Conservation (phyloP, 2,113 vertebrate genomes). For the Amia ocellicauda region DNA sequence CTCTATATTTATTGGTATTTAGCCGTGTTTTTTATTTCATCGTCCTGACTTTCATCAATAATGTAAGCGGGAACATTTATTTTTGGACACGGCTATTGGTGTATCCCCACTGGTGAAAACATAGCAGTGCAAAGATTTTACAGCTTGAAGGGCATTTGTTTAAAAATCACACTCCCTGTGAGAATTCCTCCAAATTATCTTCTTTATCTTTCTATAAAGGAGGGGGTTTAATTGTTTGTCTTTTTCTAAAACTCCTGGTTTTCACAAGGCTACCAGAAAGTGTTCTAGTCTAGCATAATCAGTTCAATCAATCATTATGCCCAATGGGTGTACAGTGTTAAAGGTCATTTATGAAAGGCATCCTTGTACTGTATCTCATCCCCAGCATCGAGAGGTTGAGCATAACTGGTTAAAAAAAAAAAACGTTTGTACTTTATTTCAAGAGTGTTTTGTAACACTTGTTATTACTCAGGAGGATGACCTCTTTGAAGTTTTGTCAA, state of each 20-base stretch:
- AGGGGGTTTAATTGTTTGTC: too few relatives aligned
- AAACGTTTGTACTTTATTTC: constrained; percentile 37
- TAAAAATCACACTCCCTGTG: neutral
- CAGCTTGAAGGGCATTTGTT: neutral
- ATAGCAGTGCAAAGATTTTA: neutral
- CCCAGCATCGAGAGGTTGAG: constrained; percentile 47
- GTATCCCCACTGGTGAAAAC: neutral
- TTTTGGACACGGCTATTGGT: neutral
- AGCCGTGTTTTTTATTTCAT: neutral
- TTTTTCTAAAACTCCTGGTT: too few relatives aligned
- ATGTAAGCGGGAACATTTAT: neutral
- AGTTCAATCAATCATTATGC: too few relatives aligned
- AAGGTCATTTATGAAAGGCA: neutral
- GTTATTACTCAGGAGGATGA: constrained; percentile 58
- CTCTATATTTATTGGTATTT: constrained; percentile 12
- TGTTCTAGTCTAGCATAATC: too few relatives aligned
- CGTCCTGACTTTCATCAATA: neutral
- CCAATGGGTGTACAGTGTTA: neutral
- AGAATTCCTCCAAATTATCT: neutral
- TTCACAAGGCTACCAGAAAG: too few relatives aligned
- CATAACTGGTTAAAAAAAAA: constrained; percentile 38
- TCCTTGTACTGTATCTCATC: constrained; percentile 2
- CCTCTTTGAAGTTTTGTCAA: constrained; percentile 77
- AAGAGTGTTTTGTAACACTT: constrained; percentile 29
- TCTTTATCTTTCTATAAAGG: too few relatives aligned